phyloP scores from a whole-genome alignment of 1,140 invertebrate species.

The Drosophila punjabiensis region DNA sequence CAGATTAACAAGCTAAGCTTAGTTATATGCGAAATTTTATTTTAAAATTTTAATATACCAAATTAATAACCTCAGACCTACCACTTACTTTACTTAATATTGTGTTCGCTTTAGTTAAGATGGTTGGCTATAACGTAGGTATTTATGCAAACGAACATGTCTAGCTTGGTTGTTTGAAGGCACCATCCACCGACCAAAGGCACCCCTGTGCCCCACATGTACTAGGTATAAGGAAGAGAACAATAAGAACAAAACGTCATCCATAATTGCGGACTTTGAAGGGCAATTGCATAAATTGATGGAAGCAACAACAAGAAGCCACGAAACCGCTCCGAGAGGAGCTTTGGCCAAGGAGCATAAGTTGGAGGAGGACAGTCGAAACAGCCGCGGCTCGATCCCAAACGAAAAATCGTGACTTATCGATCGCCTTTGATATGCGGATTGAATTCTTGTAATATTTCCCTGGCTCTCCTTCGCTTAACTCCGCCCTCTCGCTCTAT shows the following conservation, averaged over 20 bases:
- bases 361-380: conserved; percentile 35
- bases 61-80: no score
- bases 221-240: conserved; percentile 10
- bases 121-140: neutral
- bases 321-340: neutral
- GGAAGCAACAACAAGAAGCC: conserved; percentile 56
- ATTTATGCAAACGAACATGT: conserved; percentile 6
- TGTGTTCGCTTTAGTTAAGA: neutral
- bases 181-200: neutral
- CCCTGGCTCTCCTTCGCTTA: conserved; percentile 21
- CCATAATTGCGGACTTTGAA: conserved; percentile 76
- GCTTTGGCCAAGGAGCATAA: neutral
- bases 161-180: neutral
- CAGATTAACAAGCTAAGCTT: no score
- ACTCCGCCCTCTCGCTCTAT: neutral
- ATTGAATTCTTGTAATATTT: conserved; percentile 83
- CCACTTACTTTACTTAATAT: no score
- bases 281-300: conserved; percentile 81
- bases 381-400: conserved; percentile 40
- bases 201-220: neutral
- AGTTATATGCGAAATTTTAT: no score
- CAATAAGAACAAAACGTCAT: conserved; percentile 75
- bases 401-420: conserved; percentile 76
- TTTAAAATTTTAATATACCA: no score
- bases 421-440: conserved; percentile 80